These are phyloP conservation scores for Recurvirostra avosetta DNA, from an alignment of 2,113 vertebrate genomes.

Conservation along the genomic window DNA sequence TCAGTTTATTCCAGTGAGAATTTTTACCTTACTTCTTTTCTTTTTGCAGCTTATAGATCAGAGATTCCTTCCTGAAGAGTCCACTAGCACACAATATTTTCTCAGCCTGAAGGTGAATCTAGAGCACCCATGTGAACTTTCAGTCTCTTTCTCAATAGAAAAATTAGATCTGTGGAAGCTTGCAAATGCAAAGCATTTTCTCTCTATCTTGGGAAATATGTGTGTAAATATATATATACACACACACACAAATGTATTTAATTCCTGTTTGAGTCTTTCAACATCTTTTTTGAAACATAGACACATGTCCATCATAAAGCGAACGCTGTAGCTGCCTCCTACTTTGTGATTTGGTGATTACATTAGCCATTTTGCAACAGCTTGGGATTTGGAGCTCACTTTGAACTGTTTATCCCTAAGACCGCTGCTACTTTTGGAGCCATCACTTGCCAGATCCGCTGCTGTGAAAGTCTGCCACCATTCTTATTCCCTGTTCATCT, in stretches of 20 bases:
- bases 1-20: background rate
- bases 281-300: background rate
- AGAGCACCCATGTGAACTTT: background rate
- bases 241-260: background rate
- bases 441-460: background rate
- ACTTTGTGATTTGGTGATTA: background rate
- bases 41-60: background rate
- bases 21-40: background rate
- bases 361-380: background rate
- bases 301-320: background rate
- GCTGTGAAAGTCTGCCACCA: slow-evolving; percentile 27
- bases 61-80: background rate
- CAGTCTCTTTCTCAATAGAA: background rate
- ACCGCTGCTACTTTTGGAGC: background rate
- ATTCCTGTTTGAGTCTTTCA: background rate
- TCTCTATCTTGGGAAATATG: background rate
- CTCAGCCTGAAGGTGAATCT: background rate
- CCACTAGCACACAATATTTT: background rate
- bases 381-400: slow-evolving; percentile 3
- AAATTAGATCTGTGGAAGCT: background rate
- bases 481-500: background rate
- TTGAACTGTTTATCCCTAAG: background rate
- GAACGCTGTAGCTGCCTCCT: background rate
- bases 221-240: background rate
- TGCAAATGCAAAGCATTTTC: background rate